These are phyloP conservation scores for Raja brachyura DNA, from an alignment of 2,113 vertebrate genomes.

Conservation along the genomic window DNA sequence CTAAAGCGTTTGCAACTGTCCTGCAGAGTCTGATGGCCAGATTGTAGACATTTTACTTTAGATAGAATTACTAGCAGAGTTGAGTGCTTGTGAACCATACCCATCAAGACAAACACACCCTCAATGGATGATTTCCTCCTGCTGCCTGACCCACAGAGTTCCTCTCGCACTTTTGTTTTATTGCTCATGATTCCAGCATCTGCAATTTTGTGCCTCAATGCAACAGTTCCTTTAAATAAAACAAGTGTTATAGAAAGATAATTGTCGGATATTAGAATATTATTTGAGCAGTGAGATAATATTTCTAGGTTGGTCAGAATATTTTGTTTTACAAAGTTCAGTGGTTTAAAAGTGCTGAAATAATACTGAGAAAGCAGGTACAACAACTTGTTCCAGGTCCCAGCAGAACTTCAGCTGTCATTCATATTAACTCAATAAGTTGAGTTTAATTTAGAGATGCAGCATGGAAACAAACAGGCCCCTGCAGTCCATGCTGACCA, in stretches of 20 bases:
- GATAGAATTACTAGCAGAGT: background rate
- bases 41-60: background rate
- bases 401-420: background rate
- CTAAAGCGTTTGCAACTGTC: too few relatives aligned
- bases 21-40: background rate
- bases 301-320: background rate
- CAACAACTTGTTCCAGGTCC: background rate
- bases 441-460: too few relatives aligned
- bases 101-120: background rate
- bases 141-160: too few relatives aligned
- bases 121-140: too few relatives aligned
- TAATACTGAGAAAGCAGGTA: too few relatives aligned
- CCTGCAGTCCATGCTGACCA: too few relatives aligned
- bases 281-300: background rate
- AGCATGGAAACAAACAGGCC: too few relatives aligned
- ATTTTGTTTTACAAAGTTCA: background rate
- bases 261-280: background rate
- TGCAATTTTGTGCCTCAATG: too few relatives aligned
- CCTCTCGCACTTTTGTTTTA: too few relatives aligned
- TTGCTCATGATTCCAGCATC: too few relatives aligned
- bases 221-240: background rate
- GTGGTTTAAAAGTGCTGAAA: background rate
- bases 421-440: too few relatives aligned
- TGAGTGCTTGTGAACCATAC: background rate
- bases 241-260: too few relatives aligned